Conservation (phyloP, 2,113 vertebrate genomes). For the Pseudopodoces humilis region DNA sequence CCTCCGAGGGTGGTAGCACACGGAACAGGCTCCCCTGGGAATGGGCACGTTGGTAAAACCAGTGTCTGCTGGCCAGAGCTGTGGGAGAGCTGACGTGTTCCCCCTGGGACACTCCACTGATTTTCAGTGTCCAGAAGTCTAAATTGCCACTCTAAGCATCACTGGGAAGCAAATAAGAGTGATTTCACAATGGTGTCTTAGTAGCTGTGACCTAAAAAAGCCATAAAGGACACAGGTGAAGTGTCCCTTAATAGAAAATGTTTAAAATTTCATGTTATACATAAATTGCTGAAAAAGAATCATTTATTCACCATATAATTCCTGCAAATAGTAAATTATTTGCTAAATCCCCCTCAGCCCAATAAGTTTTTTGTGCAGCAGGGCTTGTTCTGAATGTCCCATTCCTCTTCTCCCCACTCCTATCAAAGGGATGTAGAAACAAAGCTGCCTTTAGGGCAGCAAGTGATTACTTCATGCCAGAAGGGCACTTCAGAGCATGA, state of each 20-base stretch:
- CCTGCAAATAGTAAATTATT: background rate
- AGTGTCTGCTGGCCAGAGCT: background rate
- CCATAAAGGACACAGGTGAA: background rate
- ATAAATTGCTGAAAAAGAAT: background rate
- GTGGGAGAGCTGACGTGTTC: accelerated
- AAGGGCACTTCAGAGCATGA: background rate
- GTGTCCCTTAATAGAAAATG: background rate
- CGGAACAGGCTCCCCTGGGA: background rate
- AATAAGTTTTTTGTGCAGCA: background rate
- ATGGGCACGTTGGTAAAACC: background rate
- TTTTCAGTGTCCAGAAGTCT: background rate
- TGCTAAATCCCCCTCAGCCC: background rate
- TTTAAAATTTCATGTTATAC: background rate
- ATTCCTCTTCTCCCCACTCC: background rate
- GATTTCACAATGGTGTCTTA: background rate
- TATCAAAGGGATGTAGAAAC: background rate
- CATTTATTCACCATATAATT: background rate
- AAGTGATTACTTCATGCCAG: background rate
- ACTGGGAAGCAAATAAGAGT: background rate
- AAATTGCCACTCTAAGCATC: background rate
- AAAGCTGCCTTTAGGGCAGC: conserved; percentile 15
- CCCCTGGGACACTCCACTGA: background rate
- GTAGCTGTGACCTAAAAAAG: background rate
- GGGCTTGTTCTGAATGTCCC: background rate
- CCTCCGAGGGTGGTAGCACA: background rate